Base-by-base conservation (phyloP, 2,888 invertebrate species). In the Eristalis intricaria region DNA sequence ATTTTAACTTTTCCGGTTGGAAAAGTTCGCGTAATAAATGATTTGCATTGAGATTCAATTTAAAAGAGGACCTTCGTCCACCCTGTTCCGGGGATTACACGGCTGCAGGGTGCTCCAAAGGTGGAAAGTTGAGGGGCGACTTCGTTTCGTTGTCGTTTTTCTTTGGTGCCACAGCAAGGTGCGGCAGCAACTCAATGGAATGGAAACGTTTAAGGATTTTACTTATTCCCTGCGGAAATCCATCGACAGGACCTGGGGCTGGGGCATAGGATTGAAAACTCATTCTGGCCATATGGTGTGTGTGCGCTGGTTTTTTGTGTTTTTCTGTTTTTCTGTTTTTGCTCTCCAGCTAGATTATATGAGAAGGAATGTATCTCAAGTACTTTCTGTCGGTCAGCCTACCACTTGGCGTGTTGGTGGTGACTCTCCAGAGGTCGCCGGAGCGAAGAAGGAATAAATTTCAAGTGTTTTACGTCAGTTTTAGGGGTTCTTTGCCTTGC, bases 221-320 rank as follows among this genome's bases (percentile, higher is more conserved):
- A 32, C 43, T 63, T 29, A 23, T 32, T 66, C 43, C 64, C 50
- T 38, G 58, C 40, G 73, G 35, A 66, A 75, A 79, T 79, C 71
- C 32, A 73, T 79, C 58, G 19, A 73, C 64, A n/a, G 78, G 32
- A 61, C 11, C 7, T 4, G 22, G 15, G 32, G 32, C 7, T 4
- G 22, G 15, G 32, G 32, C 35, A 56, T 38, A 60, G 40, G 38
- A 87, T 87, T 73, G 87, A 76, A 87, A 87, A 84, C 87, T 84
- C 87, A 87, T 87, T 84, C 76, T 64, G 60, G 84, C 87, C 87
- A 87, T 87, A 87, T 87, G 87, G 87, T 80, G 86, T 32, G 32
- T 32, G 32, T 32, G 32, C 7, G 4, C 5, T 4, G 7, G 4
- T 32, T 32, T 4, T 0, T 32, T 32, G 68, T 84, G 80, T 87